Evolutionary conservation across 2,113 vertebrate genomes (phyloP), one percentile per base, ranked within the genome.

Genomic region (Poicephalus gulielmi): DNA sequence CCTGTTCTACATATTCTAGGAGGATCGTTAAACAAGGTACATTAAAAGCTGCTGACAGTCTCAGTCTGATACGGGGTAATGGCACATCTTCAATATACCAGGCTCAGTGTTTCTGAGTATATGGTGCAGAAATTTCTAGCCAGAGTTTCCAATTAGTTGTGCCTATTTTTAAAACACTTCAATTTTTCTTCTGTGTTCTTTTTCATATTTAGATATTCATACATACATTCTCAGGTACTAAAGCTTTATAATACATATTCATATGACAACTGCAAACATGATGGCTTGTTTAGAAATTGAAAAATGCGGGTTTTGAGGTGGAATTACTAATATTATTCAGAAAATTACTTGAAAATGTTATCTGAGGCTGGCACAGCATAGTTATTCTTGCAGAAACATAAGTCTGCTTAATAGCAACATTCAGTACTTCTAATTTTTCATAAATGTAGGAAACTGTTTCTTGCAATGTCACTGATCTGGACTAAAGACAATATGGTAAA

Each of bases 11-110:
- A 3, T 49, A 92, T 59, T 88, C 30, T 80, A 64, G 71, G 53
- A 93, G 71, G 46, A 95, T 83, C 44, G 41, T 94, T 74, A 91
- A 70, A 39, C 67, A 69, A 53, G 20, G 23, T 33, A 49, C 46
- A 83, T 94, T 96, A 95, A 92, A 46, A 80, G 68, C 39, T 92
- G 85, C 39, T 96, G 90, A 94, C 79, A 91, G 44, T 53, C 43
- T 84, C 31, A 80, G 31, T 77, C 23, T 52, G 70, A 80, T 73
- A 73, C 0, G 2, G n/a, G 31, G 13, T 76, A 91, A 86, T 47
- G 64, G 55, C 43, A 75, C 9, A 19, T 83, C 53, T 59, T 96
- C 68, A 94, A 5, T 1, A 31, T 57, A 47, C 35, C 3, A 0
- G 37, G 19, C 46, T 93, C 27, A 39, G 22, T 83, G 43, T 60